Conservation (phyloP, 2,113 vertebrate genomes). For the Columba janthina region DNA sequence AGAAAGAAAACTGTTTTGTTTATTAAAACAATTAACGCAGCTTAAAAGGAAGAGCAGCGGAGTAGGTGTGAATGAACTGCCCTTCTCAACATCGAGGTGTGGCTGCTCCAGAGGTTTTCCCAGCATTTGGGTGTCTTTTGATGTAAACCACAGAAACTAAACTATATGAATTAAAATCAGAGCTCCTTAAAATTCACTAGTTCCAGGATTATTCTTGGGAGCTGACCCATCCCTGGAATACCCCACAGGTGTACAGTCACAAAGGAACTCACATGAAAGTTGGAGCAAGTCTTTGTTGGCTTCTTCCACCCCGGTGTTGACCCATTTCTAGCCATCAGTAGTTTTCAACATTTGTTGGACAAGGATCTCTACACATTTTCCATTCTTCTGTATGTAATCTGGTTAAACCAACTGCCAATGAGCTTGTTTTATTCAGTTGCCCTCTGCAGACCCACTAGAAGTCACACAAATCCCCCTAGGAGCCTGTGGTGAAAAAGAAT, state of each 20-base stretch:
- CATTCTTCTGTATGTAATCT: neutral
- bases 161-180: slow-evolving; percentile 51
- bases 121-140: slow-evolving; percentile 64
- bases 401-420: neutral
- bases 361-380: neutral
- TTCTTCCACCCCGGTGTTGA: slow-evolving; percentile 26
- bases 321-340: slow-evolving; percentile 25
- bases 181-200: slow-evolving; percentile 65
- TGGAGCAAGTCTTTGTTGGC: slow-evolving; percentile 43
- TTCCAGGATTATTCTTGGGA: slow-evolving; percentile 50
- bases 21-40: slow-evolving; percentile 51
- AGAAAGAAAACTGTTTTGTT: slow-evolving; percentile 57
- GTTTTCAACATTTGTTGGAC: neutral
- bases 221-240: slow-evolving; percentile 51
- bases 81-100: slow-evolving; percentile 50
- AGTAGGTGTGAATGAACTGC: slow-evolving; percentile 59
- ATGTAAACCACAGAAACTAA: slow-evolving; percentile 71
- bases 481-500: neutral
- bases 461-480: neutral
- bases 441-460: neutral
- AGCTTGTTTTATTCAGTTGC: neutral
- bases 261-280: slow-evolving; percentile 63
- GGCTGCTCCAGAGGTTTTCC: slow-evolving; percentile 64
- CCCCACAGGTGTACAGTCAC: slow-evolving; percentile 49
- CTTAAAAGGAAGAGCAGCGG: slow-evolving; percentile 45